Conservation (phyloP, 1,140 invertebrate species). For the Calephelis nemesis region DNA sequence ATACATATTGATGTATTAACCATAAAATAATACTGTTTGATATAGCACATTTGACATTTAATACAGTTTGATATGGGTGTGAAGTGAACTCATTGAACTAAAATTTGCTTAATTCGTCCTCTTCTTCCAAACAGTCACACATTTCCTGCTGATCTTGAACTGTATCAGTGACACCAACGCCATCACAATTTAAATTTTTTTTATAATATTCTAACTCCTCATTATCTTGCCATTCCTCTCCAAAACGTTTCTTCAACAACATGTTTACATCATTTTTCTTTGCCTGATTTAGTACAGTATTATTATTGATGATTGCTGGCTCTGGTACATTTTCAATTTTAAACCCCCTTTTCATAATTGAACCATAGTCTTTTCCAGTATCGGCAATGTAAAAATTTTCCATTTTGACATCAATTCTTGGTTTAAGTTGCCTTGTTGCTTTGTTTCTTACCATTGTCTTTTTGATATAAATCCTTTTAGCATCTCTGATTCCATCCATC, state of each 20-base stretch:
- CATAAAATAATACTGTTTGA: background rate
- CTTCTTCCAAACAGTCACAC: no score
- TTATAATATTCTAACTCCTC: background rate
- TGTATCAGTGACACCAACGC: background rate
- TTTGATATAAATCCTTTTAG: background rate
- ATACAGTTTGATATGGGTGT: no score
- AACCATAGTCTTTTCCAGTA: no score
- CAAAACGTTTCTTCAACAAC: background rate
- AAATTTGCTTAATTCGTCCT: no score
- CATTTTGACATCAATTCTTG: background rate
- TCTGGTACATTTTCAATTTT: background rate
- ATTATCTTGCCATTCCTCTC: slow-evolving; percentile 4
- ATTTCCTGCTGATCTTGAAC: background rate
- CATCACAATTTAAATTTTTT: background rate
- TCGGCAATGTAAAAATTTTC: no score
- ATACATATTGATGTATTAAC: slow-evolving; percentile 4
- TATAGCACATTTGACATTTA: no score
- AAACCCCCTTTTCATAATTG: no score
- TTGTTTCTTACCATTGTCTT: background rate
- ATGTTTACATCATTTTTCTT: slow-evolving; percentile 4
- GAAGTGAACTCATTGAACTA: no score
- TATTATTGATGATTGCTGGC: background rate
- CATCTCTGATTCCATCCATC: slow-evolving; percentile 1
- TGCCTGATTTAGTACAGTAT: background rate
- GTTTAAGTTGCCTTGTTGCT: background rate